Percentiles rank a stretch among this genome's conserved stretches.
Conservation (phyloP, 2,113 vertebrate genomes). For the Gnathonemus echidnorhynchus region DNA sequence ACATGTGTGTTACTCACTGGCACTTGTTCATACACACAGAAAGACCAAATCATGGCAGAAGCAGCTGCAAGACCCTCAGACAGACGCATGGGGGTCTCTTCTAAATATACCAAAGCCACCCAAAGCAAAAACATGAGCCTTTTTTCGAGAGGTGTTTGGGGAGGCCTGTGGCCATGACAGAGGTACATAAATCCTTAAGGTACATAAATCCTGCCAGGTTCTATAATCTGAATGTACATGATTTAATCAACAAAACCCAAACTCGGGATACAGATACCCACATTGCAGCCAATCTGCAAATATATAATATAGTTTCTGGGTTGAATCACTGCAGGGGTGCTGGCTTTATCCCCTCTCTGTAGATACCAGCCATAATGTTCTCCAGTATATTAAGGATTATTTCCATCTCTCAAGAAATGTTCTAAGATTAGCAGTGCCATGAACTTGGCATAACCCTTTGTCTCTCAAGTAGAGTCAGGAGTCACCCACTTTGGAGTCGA, state of each 20-base stretch:
- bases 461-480: slow-evolving; percentile 23
- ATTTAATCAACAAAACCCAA: slow-evolving; percentile 36
- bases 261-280: slow-evolving; percentile 35
- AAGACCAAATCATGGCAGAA: background rate
- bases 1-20: background rate
- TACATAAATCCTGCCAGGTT: background rate
- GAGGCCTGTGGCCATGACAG: slow-evolving; percentile 19
- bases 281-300: slow-evolving; percentile 13
- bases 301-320: background rate
- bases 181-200: background rate
- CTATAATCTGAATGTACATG: slow-evolving; percentile 27
- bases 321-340: background rate
- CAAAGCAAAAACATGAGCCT: background rate
- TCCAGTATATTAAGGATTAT: slow-evolving; percentile 44
- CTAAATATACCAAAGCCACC: background rate
- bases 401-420: slow-evolving; percentile 46
- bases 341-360: background rate
- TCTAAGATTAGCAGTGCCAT: slow-evolving; percentile 37
- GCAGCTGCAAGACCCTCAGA: background rate
- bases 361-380: slow-evolving; percentile 11
- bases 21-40: background rate
- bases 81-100: background rate
- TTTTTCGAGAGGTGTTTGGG: background rate
- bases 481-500: slow-evolving; percentile 3
- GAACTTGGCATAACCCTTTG: slow-evolving; percentile 4